These are phyloP conservation scores for Pelvicachromis taeniatus DNA, from an alignment of 2,113 vertebrate species.

Conservation along the genomic window DNA sequence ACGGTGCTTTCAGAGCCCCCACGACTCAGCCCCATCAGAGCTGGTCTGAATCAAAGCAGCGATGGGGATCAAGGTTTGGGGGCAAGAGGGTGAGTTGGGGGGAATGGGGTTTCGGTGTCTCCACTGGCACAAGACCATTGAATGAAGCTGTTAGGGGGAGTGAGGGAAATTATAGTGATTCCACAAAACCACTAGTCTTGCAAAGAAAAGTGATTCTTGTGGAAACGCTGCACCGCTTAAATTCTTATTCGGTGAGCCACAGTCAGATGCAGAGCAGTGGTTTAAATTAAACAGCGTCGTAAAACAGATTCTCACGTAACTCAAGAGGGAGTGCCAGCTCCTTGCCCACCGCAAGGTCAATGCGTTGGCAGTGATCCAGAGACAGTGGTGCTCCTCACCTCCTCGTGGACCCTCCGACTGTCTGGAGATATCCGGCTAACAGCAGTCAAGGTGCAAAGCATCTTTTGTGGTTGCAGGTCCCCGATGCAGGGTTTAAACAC, in stretches of 20 bases:
- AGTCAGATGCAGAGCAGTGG: conserved; percentile 14
- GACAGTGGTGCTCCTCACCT: conserved; percentile 25
- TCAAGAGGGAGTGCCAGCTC: conserved; percentile 42
- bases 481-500: conserved; percentile 16
- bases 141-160: conserved; percentile 9
- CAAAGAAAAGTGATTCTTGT: neutral
- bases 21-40: conserved; percentile 30
- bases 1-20: conserved; percentile 25
- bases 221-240: conserved; percentile 22
- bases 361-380: conserved; percentile 56
- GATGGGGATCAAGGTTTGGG: conserved; percentile 13
- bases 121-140: conserved; percentile 34
- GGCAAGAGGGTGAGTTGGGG: conserved; percentile 32
- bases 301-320: conserved; percentile 64
- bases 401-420: conserved; percentile 14
- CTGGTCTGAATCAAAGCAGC: conserved; percentile 61
- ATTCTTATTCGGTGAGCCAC: neutral
- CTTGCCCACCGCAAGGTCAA: conserved; percentile 63
- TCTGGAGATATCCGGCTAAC: conserved; percentile 25
- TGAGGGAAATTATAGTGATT: conserved; percentile 18
- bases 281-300: conserved; percentile 49
- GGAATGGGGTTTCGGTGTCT: conserved; percentile 29
- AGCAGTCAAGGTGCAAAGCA: conserved; percentile 36
- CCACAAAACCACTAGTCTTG: neutral
- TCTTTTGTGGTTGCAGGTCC: conserved; percentile 27